Conservation (phyloP, 2,888 invertebrate species). For the Didymodactylos carnosus region DNA sequence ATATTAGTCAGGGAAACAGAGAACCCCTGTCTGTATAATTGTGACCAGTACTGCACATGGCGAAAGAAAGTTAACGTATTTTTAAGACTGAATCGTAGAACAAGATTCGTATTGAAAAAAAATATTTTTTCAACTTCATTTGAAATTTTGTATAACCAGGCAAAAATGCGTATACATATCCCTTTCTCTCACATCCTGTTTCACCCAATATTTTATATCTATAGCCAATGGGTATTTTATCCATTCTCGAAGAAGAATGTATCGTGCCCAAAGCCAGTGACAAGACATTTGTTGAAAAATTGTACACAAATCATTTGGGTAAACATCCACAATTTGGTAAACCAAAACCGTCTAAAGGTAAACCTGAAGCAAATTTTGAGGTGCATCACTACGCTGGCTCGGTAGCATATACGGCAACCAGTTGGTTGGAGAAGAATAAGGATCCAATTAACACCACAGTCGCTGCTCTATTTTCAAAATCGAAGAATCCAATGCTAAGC, state of each 20-base stretch:
- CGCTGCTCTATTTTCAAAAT: neutral
- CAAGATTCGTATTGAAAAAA: no score
- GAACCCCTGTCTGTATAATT: no score
- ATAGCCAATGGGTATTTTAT: constrained; percentile 99
- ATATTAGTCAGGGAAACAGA: no score
- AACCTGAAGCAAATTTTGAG: constrained; percentile 88
- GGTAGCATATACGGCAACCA: constrained; percentile 47
- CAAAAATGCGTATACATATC: no score
- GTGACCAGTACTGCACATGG: no score
- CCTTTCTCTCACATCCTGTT: no score
- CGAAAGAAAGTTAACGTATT: no score
- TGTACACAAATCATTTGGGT: constrained; percentile 96
- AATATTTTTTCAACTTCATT: no score
- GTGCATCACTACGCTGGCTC: constrained; percentile 97
- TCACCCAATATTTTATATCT: constrained; percentile 35
- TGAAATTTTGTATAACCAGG: no score
- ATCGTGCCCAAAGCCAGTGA: constrained; percentile 99
- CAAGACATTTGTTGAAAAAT: constrained; percentile 88
- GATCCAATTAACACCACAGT: constrained; percentile 99
- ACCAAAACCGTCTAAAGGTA: constrained; percentile 56
- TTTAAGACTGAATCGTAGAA: no score
- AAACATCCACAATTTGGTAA: constrained; percentile 90
- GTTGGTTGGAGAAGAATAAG: constrained; percentile 99
- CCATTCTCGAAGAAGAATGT: constrained; percentile 99
- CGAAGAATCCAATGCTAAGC: neutral